Percentiles rank a stretch among this genome's conserved stretches.
These are phyloP conservation scores for Monomorium pharaonis DNA, from an alignment of 1,140 invertebrate genomes.

Conservation along the genomic window DNA sequence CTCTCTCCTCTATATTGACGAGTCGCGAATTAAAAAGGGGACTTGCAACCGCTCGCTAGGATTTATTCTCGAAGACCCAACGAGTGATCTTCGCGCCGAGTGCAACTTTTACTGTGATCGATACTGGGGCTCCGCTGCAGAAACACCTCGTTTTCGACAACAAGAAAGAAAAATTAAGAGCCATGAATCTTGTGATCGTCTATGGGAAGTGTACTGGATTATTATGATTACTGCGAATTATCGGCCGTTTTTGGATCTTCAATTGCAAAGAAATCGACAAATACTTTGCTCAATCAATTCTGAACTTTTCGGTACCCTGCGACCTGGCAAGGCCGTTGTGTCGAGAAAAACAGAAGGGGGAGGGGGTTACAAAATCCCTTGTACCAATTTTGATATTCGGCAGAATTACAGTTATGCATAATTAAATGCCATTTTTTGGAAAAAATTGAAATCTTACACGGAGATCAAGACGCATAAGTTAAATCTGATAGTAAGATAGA, in stretches of 20 bases:
- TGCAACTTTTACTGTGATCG: background rate
- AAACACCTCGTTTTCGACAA: background rate
- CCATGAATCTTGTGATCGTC: background rate
- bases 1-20: background rate
- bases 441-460: background rate
- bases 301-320: background rate
- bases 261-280: background rate
- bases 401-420: background rate
- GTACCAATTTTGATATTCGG: background rate
- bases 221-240: background rate
- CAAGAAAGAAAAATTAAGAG: background rate
- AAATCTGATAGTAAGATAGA: conserved; percentile 55
- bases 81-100: conserved; percentile 41
- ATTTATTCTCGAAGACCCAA: conserved; percentile 11
- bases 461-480: background rate
- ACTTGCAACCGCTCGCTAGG: background rate
- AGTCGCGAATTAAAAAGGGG: conserved; percentile 44
- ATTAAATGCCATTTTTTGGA: background rate
- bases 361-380: background rate
- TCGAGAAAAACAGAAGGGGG: background rate
- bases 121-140: background rate
- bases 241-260: background rate
- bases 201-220: background rate
- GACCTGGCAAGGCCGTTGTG: background rate
- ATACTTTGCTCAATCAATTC: background rate